These are phyloP conservation scores for Nannoperca obscura DNA, from an alignment of 2,797 vertebrate genomes.

Conservation along the genomic window DNA sequence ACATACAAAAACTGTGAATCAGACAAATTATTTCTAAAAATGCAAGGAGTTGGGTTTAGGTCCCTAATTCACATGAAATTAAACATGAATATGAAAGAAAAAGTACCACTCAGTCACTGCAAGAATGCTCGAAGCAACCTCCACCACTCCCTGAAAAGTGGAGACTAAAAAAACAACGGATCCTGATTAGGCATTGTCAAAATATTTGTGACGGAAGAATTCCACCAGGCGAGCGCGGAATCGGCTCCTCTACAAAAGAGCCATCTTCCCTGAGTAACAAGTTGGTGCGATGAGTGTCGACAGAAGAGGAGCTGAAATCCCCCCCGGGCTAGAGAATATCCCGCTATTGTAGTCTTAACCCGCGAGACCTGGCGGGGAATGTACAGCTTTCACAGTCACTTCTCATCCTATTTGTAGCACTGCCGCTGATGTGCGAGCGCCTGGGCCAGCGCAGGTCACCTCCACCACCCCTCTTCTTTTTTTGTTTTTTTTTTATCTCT, in stretches of 20 bases:
- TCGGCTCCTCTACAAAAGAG: conserved; percentile 82
- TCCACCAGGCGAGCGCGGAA: conserved; percentile 74
- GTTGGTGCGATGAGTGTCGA: conserved; percentile 87
- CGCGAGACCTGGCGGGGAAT: conserved; percentile 90
- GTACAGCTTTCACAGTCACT: conserved; percentile 90
- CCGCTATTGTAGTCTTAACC: conserved; percentile 91
- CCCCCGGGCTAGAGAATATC: conserved; percentile 89
- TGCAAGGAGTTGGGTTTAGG: too few species aligned
- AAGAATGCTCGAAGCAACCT: background rate
- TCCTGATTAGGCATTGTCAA: conserved; percentile 83
- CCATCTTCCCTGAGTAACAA: conserved; percentile 90
- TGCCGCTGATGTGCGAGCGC: conserved; percentile 86
- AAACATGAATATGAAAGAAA: conserved; percentile 5
- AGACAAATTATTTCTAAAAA: background rate
- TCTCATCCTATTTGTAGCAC: conserved; percentile 91
- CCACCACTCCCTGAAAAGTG: background rate
- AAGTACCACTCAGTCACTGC: background rate
- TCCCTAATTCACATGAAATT: conserved; percentile 7
- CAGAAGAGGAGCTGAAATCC: conserved; percentile 85
- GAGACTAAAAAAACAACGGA: conserved; percentile 57
- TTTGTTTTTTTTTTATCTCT: conserved; percentile 9
- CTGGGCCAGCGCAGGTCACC: conserved; percentile 83
- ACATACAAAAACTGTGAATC: background rate
- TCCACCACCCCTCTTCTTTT: conserved; percentile 70
- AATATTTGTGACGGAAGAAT: conserved; percentile 84